phyloP scores from a whole-genome alignment of 1,140 invertebrate genomes.

The Platorchestia sp. region DNA sequence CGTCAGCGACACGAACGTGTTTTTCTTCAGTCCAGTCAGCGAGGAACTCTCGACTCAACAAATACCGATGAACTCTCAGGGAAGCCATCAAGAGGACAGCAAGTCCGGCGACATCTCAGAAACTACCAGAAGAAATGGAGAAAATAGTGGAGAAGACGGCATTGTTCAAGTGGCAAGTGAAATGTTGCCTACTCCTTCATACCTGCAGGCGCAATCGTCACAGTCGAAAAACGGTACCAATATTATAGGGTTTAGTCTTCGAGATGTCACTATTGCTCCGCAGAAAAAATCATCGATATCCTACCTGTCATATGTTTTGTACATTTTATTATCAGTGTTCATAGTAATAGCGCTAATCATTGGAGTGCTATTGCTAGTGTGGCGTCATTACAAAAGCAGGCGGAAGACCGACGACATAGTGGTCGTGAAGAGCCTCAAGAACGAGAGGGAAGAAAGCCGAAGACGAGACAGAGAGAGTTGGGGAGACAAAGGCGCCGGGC shows the following conservation, averaged over 20 bases:
- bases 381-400: slow-evolving; percentile 58
- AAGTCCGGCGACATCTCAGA: not conserved
- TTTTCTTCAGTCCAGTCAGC: not conserved
- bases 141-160: not conserved
- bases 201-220: slow-evolving; percentile 55
- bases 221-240: slow-evolving; percentile 65
- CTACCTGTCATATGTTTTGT: slow-evolving; percentile 60
- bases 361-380: slow-evolving; percentile 59
- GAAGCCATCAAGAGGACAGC: not conserved
- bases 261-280: not conserved
- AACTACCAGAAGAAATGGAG: not conserved
- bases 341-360: slow-evolving; percentile 62
- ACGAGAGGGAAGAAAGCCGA: slow-evolving; percentile 64
- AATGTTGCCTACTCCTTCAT: slow-evolving; percentile 59
- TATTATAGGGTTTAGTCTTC: slow-evolving; percentile 62
- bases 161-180: not conserved
- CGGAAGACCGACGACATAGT: slow-evolving; percentile 65
- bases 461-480: slow-evolving; percentile 63
- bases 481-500: slow-evolving; percentile 34
- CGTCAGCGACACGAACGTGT: not conserved
- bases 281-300: slow-evolving; percentile 50
- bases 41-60: not conserved
- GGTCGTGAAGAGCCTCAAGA: slow-evolving; percentile 65
- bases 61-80: not conserved
- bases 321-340: slow-evolving; percentile 60